These are phyloP conservation scores for Toxostoma redivivum DNA, from an alignment of 2,113 vertebrate species.

Conservation along the genomic window DNA sequence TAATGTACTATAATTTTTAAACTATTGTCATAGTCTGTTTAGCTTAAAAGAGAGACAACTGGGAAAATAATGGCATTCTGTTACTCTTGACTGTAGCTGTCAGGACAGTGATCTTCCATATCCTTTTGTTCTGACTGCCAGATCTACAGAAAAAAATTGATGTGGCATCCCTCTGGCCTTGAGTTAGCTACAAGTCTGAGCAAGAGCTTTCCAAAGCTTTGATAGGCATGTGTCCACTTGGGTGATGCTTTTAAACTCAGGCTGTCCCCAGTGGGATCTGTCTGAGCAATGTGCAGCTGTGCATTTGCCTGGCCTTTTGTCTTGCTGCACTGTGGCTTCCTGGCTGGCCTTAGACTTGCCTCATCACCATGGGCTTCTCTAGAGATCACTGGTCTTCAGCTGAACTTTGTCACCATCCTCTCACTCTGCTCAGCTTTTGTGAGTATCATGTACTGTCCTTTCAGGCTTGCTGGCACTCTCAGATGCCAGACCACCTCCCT, in stretches of 20 bases:
- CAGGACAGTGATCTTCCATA: neutral
- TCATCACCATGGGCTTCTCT: neutral
- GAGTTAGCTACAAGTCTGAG: neutral
- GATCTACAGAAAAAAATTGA: neutral
- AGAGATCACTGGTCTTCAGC: neutral
- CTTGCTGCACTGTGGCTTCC: neutral
- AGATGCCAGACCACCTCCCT: rapidly evolving
- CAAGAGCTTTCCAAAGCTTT: neutral
- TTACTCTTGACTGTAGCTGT: neutral
- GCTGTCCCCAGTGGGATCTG: neutral
- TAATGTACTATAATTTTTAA: neutral
- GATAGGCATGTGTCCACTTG: neutral
- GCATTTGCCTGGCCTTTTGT: neutral
- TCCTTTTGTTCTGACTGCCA: neutral
- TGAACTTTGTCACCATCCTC: neutral
- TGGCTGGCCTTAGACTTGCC: neutral
- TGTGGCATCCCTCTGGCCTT: neutral
- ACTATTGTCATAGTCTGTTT: neutral
- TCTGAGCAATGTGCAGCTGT: neutral
- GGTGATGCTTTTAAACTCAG: neutral
- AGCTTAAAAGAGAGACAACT: neutral
- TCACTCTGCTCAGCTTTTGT: neutral
- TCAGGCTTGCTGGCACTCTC: neutral
- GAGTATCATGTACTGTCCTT: neutral
- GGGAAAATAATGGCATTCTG: neutral